phyloP scores from a whole-genome alignment of 2,888 invertebrate genomes.

The Monopis laevigella region DNA sequence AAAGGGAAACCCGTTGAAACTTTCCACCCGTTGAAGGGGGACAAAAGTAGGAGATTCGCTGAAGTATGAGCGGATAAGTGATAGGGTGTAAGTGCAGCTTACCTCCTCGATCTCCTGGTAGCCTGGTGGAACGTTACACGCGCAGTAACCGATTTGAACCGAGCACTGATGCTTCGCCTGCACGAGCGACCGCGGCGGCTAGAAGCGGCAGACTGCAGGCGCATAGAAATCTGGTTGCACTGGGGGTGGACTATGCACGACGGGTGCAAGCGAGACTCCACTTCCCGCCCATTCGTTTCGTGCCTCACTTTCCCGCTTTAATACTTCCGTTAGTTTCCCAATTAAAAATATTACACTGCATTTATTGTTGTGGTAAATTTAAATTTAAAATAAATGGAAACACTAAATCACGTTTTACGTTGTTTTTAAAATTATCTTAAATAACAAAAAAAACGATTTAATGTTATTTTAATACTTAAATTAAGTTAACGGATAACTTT shows the following conservation, averaged over 20 bases:
- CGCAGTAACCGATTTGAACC: slow-evolving; percentile 48
- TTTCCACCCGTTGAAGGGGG: slow-evolving; percentile 28
- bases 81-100: slow-evolving; percentile 48
- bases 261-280: slow-evolving; percentile 64
- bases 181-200: slow-evolving; percentile 45
- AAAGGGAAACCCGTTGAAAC: slow-evolving; percentile 58
- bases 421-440: too few species aligned
- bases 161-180: slow-evolving; percentile 30
- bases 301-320: slow-evolving; percentile 65
- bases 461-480: too few species aligned
- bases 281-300: slow-evolving; percentile 54
- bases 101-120: slow-evolving; percentile 47
- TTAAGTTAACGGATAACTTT: too few species aligned
- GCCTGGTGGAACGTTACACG: slow-evolving; percentile 63
- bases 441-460: too few species aligned
- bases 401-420: too few species aligned
- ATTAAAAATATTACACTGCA: slow-evolving; percentile 1
- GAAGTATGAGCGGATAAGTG: slow-evolving; percentile 36
- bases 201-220: slow-evolving; percentile 46
- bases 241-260: slow-evolving; percentile 60
- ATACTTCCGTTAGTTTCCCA: slow-evolving; percentile 22
- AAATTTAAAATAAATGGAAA: too few species aligned
- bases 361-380: too few species aligned
- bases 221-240: too few species aligned
- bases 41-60: slow-evolving; percentile 28